These are phyloP conservation scores for Aplysina aerophoba DNA, from an alignment of 37 sponge, comb jelly and placozoan genomes.

Conservation along the genomic window DNA sequence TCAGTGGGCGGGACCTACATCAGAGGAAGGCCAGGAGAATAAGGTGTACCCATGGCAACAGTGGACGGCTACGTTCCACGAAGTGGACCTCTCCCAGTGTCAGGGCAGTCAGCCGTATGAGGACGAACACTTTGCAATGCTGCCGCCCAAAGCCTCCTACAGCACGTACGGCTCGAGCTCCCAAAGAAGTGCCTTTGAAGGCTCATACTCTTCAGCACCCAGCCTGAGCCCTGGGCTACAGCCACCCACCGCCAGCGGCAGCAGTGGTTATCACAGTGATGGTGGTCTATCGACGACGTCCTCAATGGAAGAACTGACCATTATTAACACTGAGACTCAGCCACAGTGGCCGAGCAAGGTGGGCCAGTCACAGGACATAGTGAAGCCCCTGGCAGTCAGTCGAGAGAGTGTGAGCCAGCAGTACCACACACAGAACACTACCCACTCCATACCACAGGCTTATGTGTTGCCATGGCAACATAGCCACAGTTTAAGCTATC, in stretches of 20 bases:
- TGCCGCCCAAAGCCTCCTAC: neutral
- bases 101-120: slow-evolving; percentile 16
- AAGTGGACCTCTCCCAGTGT: neutral
- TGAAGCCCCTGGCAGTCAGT: slow-evolving; percentile 27
- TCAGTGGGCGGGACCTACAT: too few relatives aligned
- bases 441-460: neutral
- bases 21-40: too few relatives aligned
- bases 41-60: neutral
- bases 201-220: neutral
- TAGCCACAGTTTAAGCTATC: neutral
- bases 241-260: neutral
- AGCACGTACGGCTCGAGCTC: neutral
- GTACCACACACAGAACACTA: neutral
- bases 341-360: neutral
- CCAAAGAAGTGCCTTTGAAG: neutral
- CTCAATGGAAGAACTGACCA: slow-evolving; percentile 59
- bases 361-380: neutral
- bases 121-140: neutral
- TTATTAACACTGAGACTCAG: slow-evolving; percentile 31
- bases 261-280: slow-evolving; percentile 33
- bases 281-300: slow-evolving; percentile 22
- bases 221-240: neutral
- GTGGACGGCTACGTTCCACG: slow-evolving; percentile 23
- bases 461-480: neutral
- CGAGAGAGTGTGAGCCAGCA: neutral